Base-by-base conservation (phyloP, 2,888 invertebrate species). In the Spatulosminthurus flaviceps region DNA sequence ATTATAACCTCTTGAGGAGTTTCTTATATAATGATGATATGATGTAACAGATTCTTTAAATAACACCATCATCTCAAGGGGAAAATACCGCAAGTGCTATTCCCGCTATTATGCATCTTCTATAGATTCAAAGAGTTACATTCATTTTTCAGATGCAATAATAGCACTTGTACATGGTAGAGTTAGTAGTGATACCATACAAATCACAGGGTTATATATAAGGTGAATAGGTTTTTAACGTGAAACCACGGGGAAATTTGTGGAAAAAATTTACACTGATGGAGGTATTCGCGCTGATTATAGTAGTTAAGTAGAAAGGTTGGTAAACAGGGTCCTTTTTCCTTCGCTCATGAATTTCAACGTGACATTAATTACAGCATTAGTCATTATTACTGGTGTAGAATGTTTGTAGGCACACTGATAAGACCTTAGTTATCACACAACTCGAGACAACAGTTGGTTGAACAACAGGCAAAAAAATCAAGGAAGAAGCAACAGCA, bases 321-420 rank as follows among this genome's bases (percentile, higher is more conserved):
- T 75, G 34, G 75, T 64, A 75, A 75, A 75, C 75, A 75, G n/a
- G 29, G 51, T 19, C 16, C 24, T 51, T 72, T 71, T 72, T 51
- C 1, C 34, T 74, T n/a, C 19, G 51, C 75, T 41, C 34, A 29
- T 75, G 28, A 64, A 41, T 41, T 51, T 51, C 43, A 24, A 42
- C 72, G 19, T 72, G 64, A 75, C 75, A 66, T 34, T 75, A 64
- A 75, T 75, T 64, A 74, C 61, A 74, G 13, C 60, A 74, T 74
- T 74, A 74, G 75, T 75, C 75, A 75, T 75, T 75, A 75, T 75
- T 75, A 75, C 75, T 24, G 61, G 66, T 64, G 75, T 61, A 64
- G 16, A 64, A 64, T 34, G 34, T 73, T 75, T 34, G 22, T 24
- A 64, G 28, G 73, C 26, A 61, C 51, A 51, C 64, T 75, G 75